Evolutionary conservation across 2,113 vertebrate genomes (phyloP).

Genomic region (Otis tarda): DNA sequence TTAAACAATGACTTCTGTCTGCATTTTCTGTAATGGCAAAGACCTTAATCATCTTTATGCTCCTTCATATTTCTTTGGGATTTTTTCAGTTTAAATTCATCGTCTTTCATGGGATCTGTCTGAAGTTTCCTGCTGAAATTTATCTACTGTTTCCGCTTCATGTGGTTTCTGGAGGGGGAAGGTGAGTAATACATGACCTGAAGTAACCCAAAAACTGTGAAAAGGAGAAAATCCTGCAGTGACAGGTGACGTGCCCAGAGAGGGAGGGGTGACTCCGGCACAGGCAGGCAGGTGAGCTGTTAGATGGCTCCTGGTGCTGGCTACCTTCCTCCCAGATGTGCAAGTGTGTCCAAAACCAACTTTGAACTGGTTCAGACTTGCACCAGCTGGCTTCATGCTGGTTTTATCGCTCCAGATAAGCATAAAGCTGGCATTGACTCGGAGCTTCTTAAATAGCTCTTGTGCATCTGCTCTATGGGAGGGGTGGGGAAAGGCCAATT

Average conservation of each 20-base stretch:
- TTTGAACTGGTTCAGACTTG: too few species aligned
- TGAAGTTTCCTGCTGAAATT: neutral
- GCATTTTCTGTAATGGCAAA: neutral
- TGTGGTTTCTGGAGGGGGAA: neutral
- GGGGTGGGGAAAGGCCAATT: too few species aligned
- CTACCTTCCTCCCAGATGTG: neutral
- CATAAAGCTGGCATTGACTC: neutral
- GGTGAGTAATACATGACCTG: neutral
- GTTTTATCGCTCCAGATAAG: accelerated
- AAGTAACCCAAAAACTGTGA: neutral
- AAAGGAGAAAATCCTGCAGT: neutral
- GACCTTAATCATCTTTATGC: neutral
- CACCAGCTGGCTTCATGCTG: neutral
- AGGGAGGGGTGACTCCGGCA: neutral
- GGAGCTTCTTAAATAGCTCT: neutral
- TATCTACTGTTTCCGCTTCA: neutral
- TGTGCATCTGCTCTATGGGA: accelerated
- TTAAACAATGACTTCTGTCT: neutral
- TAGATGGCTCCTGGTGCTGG: neutral
- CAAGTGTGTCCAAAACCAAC: neutral
- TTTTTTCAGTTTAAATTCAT: neutral
- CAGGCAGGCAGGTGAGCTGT: neutral
- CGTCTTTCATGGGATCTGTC: neutral
- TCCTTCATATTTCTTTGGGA: neutral
- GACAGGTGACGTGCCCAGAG: accelerated